Evolutionary conservation across 1,140 invertebrate genomes (phyloP), one percentile per base, ranked within the genome.

Genomic region (Lepidurus arcticus): DNA sequence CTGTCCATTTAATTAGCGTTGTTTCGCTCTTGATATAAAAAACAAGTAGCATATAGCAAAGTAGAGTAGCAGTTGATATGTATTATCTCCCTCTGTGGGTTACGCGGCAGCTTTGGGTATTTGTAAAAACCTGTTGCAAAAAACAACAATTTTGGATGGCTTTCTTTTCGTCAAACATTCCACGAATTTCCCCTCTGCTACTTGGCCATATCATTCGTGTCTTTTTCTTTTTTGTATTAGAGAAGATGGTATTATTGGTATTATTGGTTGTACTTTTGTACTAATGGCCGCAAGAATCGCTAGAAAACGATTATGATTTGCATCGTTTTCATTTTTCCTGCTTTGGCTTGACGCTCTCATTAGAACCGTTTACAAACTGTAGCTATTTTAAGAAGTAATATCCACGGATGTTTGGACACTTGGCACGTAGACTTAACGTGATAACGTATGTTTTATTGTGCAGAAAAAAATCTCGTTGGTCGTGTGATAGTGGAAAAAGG

Each of bases 1-100:
- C 84, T 89, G 65, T 86, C 86, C 79, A 88, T 88, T 82, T 88
- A 87, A 86, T 9, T 65, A 34, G 34, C 34, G 34, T 65, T 65
- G 4, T 65, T 9, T 1, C 6, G 73, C 16, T 13, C 53, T n/a
- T n/a, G 45, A 47, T 10, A 47, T n/a, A 21, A 9, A 65, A 65
- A 65, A n/a, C 53, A 65, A 65, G 53, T 65, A 9, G 53, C 53
- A 65, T 65, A 65, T 65, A 65, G 53, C 53, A n/a, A n/a, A 65
- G 53, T 7, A 47, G 34, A 34, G 4, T 34, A 65, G 21, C 53
- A 65, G 53, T 65, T 65, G 53, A 65, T 65, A 65, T 65, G 53
- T 65, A 65, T 65, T 65, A 65, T 16, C 21, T n/a, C 21, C 21
- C 16, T 65, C 53, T 21, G 21, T 16, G 53, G 53, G 13, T n/a